Conservation (phyloP, 1,140 invertebrate species). For the Steinernema khuongi region DNA sequence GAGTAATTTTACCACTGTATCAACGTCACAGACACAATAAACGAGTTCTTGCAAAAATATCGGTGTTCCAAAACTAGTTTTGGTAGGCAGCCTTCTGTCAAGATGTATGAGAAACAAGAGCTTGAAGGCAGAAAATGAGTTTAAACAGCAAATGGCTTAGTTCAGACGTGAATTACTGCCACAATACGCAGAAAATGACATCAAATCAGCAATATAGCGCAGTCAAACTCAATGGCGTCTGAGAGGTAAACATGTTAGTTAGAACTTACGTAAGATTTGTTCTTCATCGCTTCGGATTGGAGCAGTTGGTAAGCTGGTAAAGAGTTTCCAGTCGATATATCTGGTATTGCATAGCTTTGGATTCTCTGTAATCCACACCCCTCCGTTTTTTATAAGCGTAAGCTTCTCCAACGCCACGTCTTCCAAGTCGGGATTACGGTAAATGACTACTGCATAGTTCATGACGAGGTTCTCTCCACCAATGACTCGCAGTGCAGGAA, state of each 20-base stretch:
- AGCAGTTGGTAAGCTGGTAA: conserved; percentile 34
- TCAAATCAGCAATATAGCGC: too few relatives aligned
- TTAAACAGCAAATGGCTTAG: too few relatives aligned
- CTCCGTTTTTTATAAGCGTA: conserved; percentile 73
- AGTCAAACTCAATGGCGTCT: conserved; percentile 54
- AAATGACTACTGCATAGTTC: conserved; percentile 80
- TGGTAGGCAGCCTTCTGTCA: too few relatives aligned
- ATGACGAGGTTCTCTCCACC: conserved; percentile 75
- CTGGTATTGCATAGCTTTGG: conserved; percentile 79
- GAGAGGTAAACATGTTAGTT: conserved; percentile 36
- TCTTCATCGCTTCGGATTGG: neutral
- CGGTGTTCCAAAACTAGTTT: too few relatives aligned
- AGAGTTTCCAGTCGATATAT: conserved; percentile 75
- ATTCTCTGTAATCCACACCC: conserved; percentile 81
- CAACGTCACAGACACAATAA: too few relatives aligned
- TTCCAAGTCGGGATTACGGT: conserved; percentile 66
- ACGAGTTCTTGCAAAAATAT: too few relatives aligned
- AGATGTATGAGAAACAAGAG: too few relatives aligned
- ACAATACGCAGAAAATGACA: too few relatives aligned
- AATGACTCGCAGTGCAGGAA: conserved; percentile 87
- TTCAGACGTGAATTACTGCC: too few relatives aligned
- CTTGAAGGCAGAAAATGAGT: too few relatives aligned
- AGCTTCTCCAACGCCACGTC: conserved; percentile 77
- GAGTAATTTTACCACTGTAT: too few relatives aligned
- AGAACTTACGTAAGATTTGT: conserved; percentile 62